Percentiles rank a stretch among this genome's conserved stretches.
phyloP scores from a whole-genome alignment of 2,113 vertebrate species.

The Piaya cayana region DNA sequence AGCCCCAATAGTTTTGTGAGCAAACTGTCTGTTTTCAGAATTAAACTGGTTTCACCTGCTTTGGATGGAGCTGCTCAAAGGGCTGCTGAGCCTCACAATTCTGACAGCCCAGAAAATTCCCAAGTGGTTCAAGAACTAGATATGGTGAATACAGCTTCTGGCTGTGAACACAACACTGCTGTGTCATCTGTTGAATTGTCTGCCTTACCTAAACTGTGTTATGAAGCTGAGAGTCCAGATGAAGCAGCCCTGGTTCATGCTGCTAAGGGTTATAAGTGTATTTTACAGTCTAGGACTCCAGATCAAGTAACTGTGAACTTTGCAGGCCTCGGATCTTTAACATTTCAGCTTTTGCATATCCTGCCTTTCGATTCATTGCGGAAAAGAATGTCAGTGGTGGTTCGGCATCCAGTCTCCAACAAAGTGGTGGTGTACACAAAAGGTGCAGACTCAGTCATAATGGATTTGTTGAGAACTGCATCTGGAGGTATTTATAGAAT shows the following conservation, averaged over 20 bases:
- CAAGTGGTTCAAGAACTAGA: not conserved
- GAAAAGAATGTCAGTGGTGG: slow-evolving; percentile 94
- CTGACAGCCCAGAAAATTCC: not conserved
- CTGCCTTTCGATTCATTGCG: slow-evolving; percentile 91
- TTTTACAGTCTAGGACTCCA: slow-evolving; percentile 80
- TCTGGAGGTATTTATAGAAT: slow-evolving; percentile 27
- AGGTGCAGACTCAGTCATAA: slow-evolving; percentile 90
- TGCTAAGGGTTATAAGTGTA: slow-evolving; percentile 82
- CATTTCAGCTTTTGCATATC: slow-evolving; percentile 86
- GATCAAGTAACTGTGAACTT: slow-evolving; percentile 86
- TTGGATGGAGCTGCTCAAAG: slow-evolving; percentile 24
- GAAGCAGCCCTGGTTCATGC: slow-evolving; percentile 80
- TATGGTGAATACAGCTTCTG: not conserved
- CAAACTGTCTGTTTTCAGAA: slow-evolving; percentile 75
- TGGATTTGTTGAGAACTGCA: slow-evolving; percentile 62
- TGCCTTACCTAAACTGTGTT: slow-evolving; percentile 53
- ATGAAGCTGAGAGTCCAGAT: slow-evolving; percentile 84
- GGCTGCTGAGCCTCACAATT: not conserved
- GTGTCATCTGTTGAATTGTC: not conserved
- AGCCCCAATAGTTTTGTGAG: slow-evolving; percentile 72
- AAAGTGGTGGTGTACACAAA: slow-evolving; percentile 91
- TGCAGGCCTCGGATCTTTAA: slow-evolving; percentile 79
- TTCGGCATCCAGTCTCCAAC: slow-evolving; percentile 87
- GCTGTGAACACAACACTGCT: not conserved
- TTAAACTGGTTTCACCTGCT: slow-evolving; percentile 67